Percentiles rank a stretch among this genome's conserved stretches.
Evolutionary conservation across 2,888 invertebrate genomes (phyloP).

Genomic region (Brenthis daphne): DNA sequence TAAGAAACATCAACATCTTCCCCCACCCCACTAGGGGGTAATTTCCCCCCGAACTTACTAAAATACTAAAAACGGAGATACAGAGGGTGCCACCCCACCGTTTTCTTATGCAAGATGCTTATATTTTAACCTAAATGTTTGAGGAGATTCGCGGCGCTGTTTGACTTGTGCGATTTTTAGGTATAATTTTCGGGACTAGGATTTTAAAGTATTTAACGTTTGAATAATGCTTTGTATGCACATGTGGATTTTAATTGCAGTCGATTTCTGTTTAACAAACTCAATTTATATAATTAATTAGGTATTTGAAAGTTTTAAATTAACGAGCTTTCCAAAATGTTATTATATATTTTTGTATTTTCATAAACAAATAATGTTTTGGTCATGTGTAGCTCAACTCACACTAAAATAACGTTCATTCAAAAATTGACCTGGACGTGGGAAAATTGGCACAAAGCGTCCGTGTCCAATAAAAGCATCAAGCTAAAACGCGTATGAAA

Average conservation of each 20-base stretch:
- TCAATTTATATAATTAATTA: neutral
- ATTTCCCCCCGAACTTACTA: constrained; percentile 81
- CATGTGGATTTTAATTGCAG: neutral
- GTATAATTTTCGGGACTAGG: constrained; percentile 25
- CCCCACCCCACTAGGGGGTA: constrained; percentile 61
- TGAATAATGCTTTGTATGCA: neutral
- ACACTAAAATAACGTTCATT: constrained; percentile 34
- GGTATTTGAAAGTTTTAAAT: neutral
- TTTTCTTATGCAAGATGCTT: constrained; percentile 83
- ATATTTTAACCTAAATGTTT: constrained; percentile 81
- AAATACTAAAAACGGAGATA: constrained; percentile 83
- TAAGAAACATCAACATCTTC: constrained; percentile 83
- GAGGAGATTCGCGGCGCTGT: constrained; percentile 48
- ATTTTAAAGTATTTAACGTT: constrained; percentile 4
- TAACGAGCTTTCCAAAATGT: neutral
- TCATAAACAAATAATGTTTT: neutral
- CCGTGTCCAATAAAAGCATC: constrained; percentile 38
- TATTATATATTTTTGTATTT: neutral
- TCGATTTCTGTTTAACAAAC: neutral
- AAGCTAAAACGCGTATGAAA: constrained; percentile 49
- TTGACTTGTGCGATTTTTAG: constrained; percentile 48
- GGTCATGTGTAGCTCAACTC: neutral
- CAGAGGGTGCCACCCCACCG: constrained; percentile 66
- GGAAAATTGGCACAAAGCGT: constrained; percentile 41
- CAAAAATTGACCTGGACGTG: constrained; percentile 38